A percentile compares a stretch with the other conserved stretches of the same genome.
These are phyloP conservation scores for Gandaritis pyraliata DNA, from an alignment of 2,888 invertebrate genomes.

Conservation along the genomic window DNA sequence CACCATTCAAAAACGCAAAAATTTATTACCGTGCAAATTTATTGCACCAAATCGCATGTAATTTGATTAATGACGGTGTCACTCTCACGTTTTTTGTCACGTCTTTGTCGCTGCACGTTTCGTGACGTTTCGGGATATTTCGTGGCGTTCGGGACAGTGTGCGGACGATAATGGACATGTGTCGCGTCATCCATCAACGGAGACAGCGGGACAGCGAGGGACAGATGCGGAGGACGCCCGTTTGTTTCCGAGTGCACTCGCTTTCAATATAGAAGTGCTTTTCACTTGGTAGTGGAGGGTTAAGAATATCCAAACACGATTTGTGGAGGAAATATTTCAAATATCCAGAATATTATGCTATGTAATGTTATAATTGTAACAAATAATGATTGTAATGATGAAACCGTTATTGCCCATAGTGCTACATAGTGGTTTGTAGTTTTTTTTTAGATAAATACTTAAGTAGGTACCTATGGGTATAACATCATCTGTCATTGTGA, in stretches of 20 bases:
- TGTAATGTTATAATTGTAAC: background rate
- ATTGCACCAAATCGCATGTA: conserved; percentile 64
- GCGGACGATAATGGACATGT: conserved; percentile 77
- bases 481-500: no score
- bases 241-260: conserved; percentile 49
- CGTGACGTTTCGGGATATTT: conserved; percentile 23
- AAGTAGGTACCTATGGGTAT: no score
- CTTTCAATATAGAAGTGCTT: conserved; percentile 54
- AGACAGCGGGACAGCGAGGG: conserved; percentile 51
- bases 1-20: conserved; percentile 43
- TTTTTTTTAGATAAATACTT: no score
- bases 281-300: background rate
- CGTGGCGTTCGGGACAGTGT: conserved; percentile 29
- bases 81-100: conserved; percentile 53
- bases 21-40: conserved; percentile 55
- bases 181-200: conserved; percentile 58
- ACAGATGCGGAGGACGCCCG: conserved; percentile 46
- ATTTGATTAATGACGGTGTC: conserved; percentile 76
- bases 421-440: no score
- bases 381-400: no score
- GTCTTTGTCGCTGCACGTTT: conserved; percentile 40
- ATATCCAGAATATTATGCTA: no score
- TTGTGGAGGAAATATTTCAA: background rate
- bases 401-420: no score
- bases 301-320: conserved; percentile 3